These are phyloP conservation scores for Sinocyclocheilus maitianheensis DNA, from an alignment of 2,113 vertebrate genomes.

Conservation along the genomic window DNA sequence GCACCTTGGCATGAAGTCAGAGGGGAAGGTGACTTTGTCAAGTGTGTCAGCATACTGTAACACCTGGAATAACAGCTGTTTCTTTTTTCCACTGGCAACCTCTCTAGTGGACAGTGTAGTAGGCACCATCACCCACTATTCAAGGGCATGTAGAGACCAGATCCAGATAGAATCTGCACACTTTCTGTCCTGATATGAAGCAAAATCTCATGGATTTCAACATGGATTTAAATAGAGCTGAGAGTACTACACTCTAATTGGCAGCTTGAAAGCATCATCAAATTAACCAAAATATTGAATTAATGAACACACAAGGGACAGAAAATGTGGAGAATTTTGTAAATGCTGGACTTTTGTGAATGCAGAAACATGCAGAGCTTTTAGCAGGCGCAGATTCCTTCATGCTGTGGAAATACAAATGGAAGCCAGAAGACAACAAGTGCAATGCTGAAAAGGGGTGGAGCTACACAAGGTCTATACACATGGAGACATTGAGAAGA, in stretches of 20 bases:
- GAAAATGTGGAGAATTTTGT: background rate
- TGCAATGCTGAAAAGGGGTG: too few relatives aligned
- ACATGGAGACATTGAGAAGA: conserved; percentile 1
- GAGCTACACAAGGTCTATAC: too few relatives aligned
- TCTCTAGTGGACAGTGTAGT: conserved; percentile 7
- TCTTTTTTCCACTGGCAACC: conserved; percentile 35
- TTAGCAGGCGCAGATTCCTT: background rate
- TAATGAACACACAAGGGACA: background rate
- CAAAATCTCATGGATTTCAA: background rate
- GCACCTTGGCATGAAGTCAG: conserved; percentile 49
- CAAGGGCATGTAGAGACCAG: background rate
- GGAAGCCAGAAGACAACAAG: too few relatives aligned
- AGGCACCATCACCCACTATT: background rate
- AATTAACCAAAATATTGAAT: background rate
- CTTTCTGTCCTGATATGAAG: too few relatives aligned
- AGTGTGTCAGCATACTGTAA: conserved; percentile 28
- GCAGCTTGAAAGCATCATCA: background rate
- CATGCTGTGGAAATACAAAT: too few relatives aligned
- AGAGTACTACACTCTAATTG: background rate
- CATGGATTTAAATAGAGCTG: background rate
- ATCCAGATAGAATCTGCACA: too few relatives aligned
- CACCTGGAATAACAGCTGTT: conserved; percentile 65
- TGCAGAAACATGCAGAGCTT: background rate
- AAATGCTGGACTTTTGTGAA: background rate
- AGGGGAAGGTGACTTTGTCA: conserved; percentile 52